Evolutionary conservation across 1,140 invertebrate genomes (phyloP).

Genomic region (Halotydeus destructor): DNA sequence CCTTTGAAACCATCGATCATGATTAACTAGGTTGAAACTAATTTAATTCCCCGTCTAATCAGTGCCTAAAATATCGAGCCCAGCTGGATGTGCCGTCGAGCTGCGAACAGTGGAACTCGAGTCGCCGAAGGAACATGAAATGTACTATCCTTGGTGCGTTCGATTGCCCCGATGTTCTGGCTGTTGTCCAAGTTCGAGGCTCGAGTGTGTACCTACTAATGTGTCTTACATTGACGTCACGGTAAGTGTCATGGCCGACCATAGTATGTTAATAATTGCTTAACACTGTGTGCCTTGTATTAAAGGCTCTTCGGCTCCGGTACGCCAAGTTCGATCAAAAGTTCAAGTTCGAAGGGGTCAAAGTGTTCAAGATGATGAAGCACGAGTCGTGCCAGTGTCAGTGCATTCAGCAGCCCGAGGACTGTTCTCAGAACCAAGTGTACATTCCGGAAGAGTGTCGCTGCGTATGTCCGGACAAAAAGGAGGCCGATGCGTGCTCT

Average conservation of each 20-base stretch:
- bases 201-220: conserved; percentile 2
- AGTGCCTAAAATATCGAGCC: background rate
- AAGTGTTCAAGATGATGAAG: background rate
- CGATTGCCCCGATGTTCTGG: conserved; percentile 10
- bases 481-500: background rate
- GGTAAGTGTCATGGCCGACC: background rate
- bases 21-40: background rate
- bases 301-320: conserved; percentile 2
- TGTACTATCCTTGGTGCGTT: conserved; percentile 12
- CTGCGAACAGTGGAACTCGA: background rate
- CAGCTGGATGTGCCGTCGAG: background rate
- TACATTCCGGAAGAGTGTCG: conserved; percentile 6
- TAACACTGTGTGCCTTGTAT: background rate
- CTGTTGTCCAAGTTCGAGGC: conserved; percentile 9
- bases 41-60: background rate
- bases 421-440: conserved; percentile 2
- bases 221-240: background rate
- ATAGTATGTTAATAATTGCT: background rate
- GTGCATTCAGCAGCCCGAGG: conserved; percentile 6
- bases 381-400: conserved; percentile 8
- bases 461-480: conserved; percentile 9
- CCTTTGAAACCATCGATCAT: no score
- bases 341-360: conserved; percentile 1
- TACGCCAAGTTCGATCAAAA: background rate
- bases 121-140: background rate